Base-by-base conservation (phyloP, 2,797 vertebrate species). In the Sternotherus odoratus region DNA sequence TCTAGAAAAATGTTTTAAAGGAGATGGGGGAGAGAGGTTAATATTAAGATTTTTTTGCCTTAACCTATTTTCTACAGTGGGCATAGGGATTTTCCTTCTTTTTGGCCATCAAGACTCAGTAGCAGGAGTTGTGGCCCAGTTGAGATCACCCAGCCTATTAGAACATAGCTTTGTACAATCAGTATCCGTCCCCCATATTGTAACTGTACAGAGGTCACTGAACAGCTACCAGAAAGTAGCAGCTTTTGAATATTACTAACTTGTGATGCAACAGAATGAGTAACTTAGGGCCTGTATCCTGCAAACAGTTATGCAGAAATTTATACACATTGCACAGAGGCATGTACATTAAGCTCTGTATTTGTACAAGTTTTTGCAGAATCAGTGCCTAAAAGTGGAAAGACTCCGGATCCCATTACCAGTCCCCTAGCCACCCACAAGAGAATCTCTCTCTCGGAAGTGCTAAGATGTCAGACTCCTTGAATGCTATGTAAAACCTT, bases 401-500 rank as follows among this genome's bases (percentile, higher is more conserved):
- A 74, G 36, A 75, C 26, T 75, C 43, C 48, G 72, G 24, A 30
- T 26, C 12, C 24, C 72, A 48, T 48, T 15, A 30, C 23, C 6
- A 74, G 11, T 46, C 36, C 66, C 39, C 69, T 74, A 74, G 7
- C 39, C 13, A 74, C 23, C 21, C 24, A 8, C 43, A 24, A 74
- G 39, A 74, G 11, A 12, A 43, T 75, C 21, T 72, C 39, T 72
- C 21, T 39, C n/a, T 21, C 6, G 5, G n/a, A 75, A 75, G 26
- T 75, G 39, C 72, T 2, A 36, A 26, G 69, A 19, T 77, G 48
- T 6, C 43, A 28, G 43, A 26, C 26, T 30, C 24, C 24, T 30
- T 23, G 77, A 77, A 17, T 1, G 0, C 48, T 11, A 46, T 0
- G 4, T 23, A 8, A 5, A 1, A 1, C 57, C 23, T 1, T 5